Evolutionary conservation across 2,797 vertebrate species (phyloP), one percentile per base, ranked within the genome.

Genomic region (Xyrichtys novacula): DNA sequence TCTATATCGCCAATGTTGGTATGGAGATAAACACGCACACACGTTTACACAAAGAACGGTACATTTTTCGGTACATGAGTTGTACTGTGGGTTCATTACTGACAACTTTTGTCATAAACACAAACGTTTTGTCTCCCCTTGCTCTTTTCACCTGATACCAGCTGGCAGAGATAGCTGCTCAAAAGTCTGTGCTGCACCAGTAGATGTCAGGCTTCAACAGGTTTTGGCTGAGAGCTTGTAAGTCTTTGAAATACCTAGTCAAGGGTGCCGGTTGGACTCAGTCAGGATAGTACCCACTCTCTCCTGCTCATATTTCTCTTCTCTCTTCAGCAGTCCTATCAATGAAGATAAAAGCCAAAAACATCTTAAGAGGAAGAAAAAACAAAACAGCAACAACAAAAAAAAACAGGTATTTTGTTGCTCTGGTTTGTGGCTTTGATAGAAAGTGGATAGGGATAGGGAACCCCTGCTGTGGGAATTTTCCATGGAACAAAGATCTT

Each of bases 1-100:
- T 99, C 40, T 97, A 96, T 46, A 94, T 99, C 0, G 98, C 98
- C 83, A 99, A 97, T 6, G 96, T 98, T 20, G 98, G 98, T 99
- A 90, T 25, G 94, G 62, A 48, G 29, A 63, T 54, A 43, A 29
- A 43, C 7, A 44, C 28, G 14, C 11, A n/a, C 15, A 29, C 25
- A 20, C 34, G 6, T 56, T 46, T 36, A 43, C 7, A 50, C 19
- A 23, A n/a, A n/a, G n/a, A n/a, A n/a, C n/a, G n/a, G n/a, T n/a
- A n/a, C n/a, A n/a, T n/a, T n/a, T n/a, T n/a, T n/a, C n/a, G n/a
- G n/a, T 46, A 9, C 6, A 26, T 42, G 0, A 40, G 9, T 15
- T 19, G n/a, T 16, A 6, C 10, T 31, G 16, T 4, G 42, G 1
- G 44, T 10, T 6, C 8, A 19, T 36, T 8, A 7, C 17, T 42